Evolutionary conservation across 2,797 vertebrate species (phyloP).

Genomic region (Cercopithecus diana): DNA sequence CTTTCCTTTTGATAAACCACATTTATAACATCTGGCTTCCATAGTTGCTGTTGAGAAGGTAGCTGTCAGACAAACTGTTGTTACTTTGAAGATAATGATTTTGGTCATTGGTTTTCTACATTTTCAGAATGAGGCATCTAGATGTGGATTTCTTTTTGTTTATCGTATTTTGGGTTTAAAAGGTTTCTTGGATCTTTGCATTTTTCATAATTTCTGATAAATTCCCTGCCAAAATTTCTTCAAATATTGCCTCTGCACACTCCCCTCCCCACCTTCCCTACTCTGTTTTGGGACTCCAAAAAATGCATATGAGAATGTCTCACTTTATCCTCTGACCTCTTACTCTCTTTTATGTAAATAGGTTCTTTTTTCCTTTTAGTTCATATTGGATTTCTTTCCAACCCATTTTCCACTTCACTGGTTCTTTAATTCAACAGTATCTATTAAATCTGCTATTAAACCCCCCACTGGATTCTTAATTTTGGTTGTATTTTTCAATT

Average conservation of each 20-base stretch:
- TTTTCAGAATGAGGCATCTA: background rate
- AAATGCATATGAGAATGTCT: background rate
- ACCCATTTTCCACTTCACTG: background rate
- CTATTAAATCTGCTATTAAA: background rate
- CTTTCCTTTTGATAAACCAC: background rate
- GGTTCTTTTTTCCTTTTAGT: background rate
- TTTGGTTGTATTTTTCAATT: slow-evolving; percentile 29
- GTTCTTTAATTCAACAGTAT: background rate
- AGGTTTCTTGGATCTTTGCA: background rate
- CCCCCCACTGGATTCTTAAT: background rate
- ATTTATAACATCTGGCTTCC: background rate
- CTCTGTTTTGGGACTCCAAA: background rate
- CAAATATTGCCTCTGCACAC: background rate
- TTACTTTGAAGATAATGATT: background rate
- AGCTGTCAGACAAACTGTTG: background rate
- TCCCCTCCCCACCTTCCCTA: background rate
- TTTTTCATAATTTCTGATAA: background rate
- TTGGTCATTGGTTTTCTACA: background rate
- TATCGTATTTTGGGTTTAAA: background rate
- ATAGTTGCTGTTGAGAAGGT: background rate
- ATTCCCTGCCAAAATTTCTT: background rate
- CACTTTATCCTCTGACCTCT: background rate
- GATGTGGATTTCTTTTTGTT: background rate
- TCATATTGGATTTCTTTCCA: background rate
- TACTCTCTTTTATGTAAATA: background rate